phyloP scores from a whole-genome alignment of 2,888 invertebrate genomes.

The Caenorhabditis virilis region DNA sequence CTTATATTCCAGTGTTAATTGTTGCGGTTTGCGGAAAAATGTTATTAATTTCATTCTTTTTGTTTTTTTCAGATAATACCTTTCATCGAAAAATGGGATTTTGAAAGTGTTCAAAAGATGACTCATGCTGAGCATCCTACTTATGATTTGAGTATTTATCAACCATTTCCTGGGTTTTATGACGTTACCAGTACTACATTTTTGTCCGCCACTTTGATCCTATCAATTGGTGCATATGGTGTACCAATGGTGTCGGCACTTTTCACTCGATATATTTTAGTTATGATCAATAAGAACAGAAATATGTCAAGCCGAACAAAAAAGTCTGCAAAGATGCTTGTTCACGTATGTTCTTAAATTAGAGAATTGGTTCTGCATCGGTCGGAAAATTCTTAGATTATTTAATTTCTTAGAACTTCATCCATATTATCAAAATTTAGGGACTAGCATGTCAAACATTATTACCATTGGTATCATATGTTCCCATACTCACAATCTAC shows the following conservation, averaged over 20 bases:
- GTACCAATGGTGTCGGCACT: slow-evolving; percentile 11
- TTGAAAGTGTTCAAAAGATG: slow-evolving; percentile 15
- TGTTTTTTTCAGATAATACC: slow-evolving; percentile 24
- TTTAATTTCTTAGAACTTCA: too few species aligned
- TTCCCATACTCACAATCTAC: slow-evolving; percentile 27
- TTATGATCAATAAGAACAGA: slow-evolving; percentile 14
- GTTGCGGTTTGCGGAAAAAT: slow-evolving; percentile 10
- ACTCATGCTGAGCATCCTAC: slow-evolving; percentile 28
- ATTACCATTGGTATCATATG: slow-evolving; percentile 20
- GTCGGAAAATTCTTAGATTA: too few species aligned
- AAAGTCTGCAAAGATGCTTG: slow-evolving; percentile 20
- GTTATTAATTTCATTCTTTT: too few species aligned
- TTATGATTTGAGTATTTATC: slow-evolving; percentile 24
- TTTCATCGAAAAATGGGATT: slow-evolving; percentile 32
- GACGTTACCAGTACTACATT: slow-evolving; percentile 22
- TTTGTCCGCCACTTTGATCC: slow-evolving; percentile 20
- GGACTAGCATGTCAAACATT: slow-evolving; percentile 27
- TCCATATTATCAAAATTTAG: too few species aligned
- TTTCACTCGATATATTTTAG: slow-evolving; percentile 6
- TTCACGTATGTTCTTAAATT: slow-evolving; percentile 28
- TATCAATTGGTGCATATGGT: slow-evolving; percentile 31
- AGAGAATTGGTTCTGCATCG: too few species aligned
- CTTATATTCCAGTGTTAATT: slow-evolving; percentile 14
- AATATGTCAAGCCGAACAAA: slow-evolving; percentile 35
- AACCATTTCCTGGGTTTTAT: slow-evolving; percentile 22